Evolutionary conservation across 23 tunicate species (phyloP).

Genomic region (Trididemnum miniatum): DNA sequence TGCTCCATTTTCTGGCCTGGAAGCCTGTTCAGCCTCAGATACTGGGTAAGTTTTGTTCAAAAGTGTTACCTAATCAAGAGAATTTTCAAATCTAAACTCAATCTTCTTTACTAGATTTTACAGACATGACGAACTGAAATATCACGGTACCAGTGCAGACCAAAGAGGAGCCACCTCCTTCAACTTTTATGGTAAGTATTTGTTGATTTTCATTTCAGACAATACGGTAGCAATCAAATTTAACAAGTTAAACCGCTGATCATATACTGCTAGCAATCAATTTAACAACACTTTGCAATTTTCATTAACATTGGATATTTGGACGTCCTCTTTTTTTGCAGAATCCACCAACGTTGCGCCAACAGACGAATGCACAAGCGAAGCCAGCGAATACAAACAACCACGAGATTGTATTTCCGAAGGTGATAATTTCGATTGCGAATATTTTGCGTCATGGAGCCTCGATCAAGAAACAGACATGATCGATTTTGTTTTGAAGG

Average conservation of each 20-base stretch:
- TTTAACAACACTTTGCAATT: no score
- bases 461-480: not conserved
- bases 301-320: no score
- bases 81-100: no score
- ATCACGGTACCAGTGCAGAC: constrained; percentile 68
- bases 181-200: constrained; percentile 58
- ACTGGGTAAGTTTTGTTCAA: constrained; percentile 33
- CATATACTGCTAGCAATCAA: no score
- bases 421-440: constrained; percentile 25
- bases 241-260: no score
- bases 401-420: constrained; percentile 6
- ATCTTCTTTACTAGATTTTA: no score
- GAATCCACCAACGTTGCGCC: not conserved
- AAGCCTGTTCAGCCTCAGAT: constrained; percentile 68
- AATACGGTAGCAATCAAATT: no score
- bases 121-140: constrained; percentile 79
- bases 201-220: no score
- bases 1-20: constrained; percentile 54
- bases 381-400: not conserved
- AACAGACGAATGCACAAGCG: not conserved
- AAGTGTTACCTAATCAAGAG: no score
- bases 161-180: constrained; percentile 52
- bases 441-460: constrained; percentile 15
- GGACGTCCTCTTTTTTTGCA: no score
- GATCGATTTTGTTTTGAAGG: constrained; percentile 23